These are phyloP conservation scores for Cyprinus carpio DNA, from an alignment of 2,113 vertebrate genomes.

Conservation along the genomic window DNA sequence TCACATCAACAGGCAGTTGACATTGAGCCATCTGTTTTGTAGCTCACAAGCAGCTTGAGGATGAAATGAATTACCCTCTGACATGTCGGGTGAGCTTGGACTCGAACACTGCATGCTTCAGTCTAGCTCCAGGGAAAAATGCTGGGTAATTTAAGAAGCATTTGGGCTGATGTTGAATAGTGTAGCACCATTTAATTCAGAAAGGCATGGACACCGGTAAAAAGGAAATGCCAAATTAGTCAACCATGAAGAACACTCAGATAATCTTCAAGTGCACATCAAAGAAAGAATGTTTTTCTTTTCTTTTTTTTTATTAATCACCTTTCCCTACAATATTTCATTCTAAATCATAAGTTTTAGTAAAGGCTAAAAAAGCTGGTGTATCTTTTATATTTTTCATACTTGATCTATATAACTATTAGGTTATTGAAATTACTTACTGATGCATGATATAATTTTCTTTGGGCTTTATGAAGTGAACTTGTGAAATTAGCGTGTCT, in stretches of 20 bases:
- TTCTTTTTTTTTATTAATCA: constrained; percentile 54
- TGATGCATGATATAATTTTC: not conserved
- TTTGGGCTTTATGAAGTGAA: not conserved
- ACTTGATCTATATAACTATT: not conserved
- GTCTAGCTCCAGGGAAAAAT: constrained; percentile 35
- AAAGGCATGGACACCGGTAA: constrained; percentile 34
- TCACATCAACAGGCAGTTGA: constrained; percentile 47
- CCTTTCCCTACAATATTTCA: not conserved
- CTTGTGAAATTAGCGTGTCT: constrained; percentile 21
- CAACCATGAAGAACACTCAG: constrained; percentile 47
- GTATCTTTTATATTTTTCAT: not conserved
- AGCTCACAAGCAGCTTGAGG: constrained; percentile 36
- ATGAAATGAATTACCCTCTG: constrained; percentile 29
- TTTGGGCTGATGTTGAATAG: constrained; percentile 39
- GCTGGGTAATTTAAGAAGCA: constrained; percentile 30
- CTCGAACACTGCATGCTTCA: constrained; percentile 25
- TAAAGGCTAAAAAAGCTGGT: not conserved
- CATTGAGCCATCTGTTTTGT: not conserved
- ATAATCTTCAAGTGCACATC: constrained; percentile 62
- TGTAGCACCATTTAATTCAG: constrained; percentile 37
- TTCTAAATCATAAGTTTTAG: not conserved
- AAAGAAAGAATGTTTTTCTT: constrained; percentile 70
- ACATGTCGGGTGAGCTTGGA: constrained; percentile 25
- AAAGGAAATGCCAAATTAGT: constrained; percentile 57
- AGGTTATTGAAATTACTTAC: not conserved